Base-by-base conservation (phyloP, 2,888 invertebrate species). In the Chrysolina haemoptera region DNA sequence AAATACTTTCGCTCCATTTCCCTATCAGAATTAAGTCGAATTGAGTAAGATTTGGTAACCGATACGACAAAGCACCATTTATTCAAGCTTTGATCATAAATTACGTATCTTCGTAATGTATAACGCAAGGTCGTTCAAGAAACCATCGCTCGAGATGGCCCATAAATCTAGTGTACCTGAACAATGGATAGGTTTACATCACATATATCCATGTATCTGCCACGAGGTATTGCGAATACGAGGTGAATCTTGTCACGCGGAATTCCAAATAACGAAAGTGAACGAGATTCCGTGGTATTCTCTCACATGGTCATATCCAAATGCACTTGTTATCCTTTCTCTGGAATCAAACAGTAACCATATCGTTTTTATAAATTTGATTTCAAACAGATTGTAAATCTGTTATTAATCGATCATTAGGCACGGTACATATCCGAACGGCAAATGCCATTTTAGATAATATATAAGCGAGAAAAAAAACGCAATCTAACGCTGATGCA, bases 161-260 rank as follows among this genome's bases (percentile, higher is more conserved):
- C 40, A 53, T 67, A 67, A 67, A 67, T 67, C 67, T 48, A 55
- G 16, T 8, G 18, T 53, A 67, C 53, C 53, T 27, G 67, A 67
- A 67, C 67, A 67, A 67, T 66, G 50, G 66, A 46, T 66, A 27
- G 66, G 66, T 66, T 66, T 48, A 66, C 66, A 66, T 50, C 48
- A 35, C 50, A 48, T 53, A 55, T 48, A 67, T 50, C 53, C 18
- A 27, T 67, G 67, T 67, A 40, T 53, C 67, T 53, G 67, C 27
- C 53, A 53, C 35, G n/a, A 27, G 27, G n/a, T 59, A 41, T 27
- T 20, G 53, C 50, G 20, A 55, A 40, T 18, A 16, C 40, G n/a
- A 12, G 65, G 65, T 43, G 53, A 40, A 66, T 50, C 27, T 66
- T 66, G 27, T 22, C 48, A 27, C 53, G 59, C 35, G 53, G 18